phyloP scores from a whole-genome alignment of 2,113 vertebrate species.

The Dendrocopos noguchii region DNA sequence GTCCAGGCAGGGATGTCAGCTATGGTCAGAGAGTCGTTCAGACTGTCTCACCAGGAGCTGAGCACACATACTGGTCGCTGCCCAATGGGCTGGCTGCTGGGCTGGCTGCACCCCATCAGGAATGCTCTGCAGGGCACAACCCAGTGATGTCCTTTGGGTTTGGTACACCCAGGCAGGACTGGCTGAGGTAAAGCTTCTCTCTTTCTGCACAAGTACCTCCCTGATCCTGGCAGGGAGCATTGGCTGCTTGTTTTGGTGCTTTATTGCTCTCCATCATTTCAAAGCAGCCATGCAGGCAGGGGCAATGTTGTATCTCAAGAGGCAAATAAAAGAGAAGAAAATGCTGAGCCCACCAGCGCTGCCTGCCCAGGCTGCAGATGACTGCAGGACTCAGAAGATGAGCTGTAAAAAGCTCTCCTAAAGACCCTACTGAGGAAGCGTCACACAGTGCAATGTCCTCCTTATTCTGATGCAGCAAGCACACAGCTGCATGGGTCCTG shows the following conservation, averaged over 20 bases:
- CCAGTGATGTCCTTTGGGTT: neutral
- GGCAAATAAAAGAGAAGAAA: constrained; percentile 21
- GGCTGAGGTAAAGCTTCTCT: neutral
- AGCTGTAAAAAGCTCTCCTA: neutral
- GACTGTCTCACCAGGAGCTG: neutral
- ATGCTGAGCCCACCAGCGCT: neutral
- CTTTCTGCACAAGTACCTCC: neutral
- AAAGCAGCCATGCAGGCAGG: neutral
- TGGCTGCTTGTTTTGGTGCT: neutral
- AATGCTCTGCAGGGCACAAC: neutral
- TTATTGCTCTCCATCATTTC: neutral
- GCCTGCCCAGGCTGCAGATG: neutral
- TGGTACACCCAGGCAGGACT: neutral
- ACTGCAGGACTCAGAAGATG: neutral
- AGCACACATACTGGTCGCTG: fast-evolving
- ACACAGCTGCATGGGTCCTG: neutral
- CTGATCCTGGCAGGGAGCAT: neutral
- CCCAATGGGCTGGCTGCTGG: neutral
- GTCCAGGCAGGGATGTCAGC: neutral
- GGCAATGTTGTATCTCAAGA: neutral
- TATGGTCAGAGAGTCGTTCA: neutral
- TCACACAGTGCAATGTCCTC: neutral
- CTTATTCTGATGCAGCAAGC: neutral
- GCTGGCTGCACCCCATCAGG: neutral
- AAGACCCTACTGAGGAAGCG: neutral